Conservation (phyloP, 1,140 invertebrate genomes). For the Temnothorax nylanderi region DNA sequence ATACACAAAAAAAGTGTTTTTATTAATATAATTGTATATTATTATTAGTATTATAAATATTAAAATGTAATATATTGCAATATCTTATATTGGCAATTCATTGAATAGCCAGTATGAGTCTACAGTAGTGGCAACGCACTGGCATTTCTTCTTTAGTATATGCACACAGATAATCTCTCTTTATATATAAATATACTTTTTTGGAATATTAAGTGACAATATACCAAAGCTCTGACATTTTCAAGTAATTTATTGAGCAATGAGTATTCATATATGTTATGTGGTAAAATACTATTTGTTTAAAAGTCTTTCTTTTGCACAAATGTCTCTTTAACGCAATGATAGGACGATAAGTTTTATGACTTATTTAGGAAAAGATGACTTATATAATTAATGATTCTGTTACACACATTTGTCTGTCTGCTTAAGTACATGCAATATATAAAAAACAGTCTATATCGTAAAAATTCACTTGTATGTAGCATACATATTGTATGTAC, state of each 20-base stretch:
- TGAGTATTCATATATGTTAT: not conserved
- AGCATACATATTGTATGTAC: not conserved
- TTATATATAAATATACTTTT: no score
- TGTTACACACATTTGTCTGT: conserved; percentile 3
- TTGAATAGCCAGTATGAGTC: no score
- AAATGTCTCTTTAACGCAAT: not conserved
- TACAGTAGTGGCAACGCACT: no score
- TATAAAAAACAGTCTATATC: conserved; percentile 31
- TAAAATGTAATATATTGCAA: no score
- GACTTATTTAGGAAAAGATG: conserved; percentile 11
- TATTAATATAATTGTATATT: no score
- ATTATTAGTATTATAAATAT: no score
- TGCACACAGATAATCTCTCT: no score
- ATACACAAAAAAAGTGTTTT: no score
- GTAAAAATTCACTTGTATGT: not conserved
- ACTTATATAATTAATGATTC: conserved; percentile 22
- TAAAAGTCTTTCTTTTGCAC: not conserved
- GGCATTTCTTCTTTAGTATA: no score
- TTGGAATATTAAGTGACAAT: not conserved
- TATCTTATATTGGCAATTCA: no score
- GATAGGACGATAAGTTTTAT: not conserved
- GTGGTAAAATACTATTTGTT: not conserved
- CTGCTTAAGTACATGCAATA: conserved; percentile 18
- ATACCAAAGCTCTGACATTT: not conserved
- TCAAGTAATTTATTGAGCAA: conserved; percentile 24